These are phyloP conservation scores for Haemorhous mexicanus DNA, from an alignment of 2,113 vertebrate species.

Conservation along the genomic window DNA sequence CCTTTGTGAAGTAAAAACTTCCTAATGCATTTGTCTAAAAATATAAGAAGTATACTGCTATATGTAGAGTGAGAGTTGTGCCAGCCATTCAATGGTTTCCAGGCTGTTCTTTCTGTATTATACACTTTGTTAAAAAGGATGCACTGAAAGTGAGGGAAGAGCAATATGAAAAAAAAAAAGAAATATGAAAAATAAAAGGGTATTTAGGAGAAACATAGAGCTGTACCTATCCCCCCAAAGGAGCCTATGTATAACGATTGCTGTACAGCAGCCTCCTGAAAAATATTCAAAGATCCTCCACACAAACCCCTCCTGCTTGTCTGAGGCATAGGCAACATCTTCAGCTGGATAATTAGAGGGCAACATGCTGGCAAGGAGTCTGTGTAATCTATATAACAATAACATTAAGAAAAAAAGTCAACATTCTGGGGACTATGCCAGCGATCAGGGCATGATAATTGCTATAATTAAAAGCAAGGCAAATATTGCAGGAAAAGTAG, in stretches of 20 bases:
- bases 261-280: neutral
- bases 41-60: neutral
- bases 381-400: slow-evolving; percentile 67
- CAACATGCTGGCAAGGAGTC: slow-evolving; percentile 33
- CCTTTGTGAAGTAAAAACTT: neutral
- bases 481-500: slow-evolving; percentile 70
- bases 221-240: neutral
- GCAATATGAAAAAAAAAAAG: neutral
- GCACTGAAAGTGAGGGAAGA: neutral
- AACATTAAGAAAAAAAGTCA: slow-evolving; percentile 52
- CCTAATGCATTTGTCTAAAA: neutral
- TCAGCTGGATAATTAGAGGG: slow-evolving; percentile 44
- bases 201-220: neutral
- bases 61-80: neutral
- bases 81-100: neutral
- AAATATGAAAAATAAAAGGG: neutral
- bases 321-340: neutral
- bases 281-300: neutral
- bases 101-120: neutral
- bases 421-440: slow-evolving; percentile 57
- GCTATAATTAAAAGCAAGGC: slow-evolving; percentile 75
- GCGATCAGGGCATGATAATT: slow-evolving; percentile 63
- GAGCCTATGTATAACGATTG: neutral
- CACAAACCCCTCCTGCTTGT: neutral
- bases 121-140: neutral